Percentiles rank a stretch among this genome's conserved stretches.
Evolutionary conservation across 2,113 vertebrate species (phyloP).

Genomic region (Hemicordylus capensis): DNA sequence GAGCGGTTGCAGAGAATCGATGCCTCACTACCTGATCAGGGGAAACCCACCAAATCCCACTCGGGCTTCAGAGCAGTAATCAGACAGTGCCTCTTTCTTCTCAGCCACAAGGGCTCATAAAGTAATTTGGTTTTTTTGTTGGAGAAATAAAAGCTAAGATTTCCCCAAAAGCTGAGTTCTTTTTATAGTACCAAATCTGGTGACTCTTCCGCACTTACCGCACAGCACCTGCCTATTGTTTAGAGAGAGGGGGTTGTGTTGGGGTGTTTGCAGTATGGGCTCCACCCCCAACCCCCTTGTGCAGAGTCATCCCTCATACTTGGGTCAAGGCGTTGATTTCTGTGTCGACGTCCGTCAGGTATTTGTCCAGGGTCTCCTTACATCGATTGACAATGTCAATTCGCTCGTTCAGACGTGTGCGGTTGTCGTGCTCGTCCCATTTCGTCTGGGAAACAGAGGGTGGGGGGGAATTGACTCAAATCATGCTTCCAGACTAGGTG

Average conservation of each 20-base stretch:
- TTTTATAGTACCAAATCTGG: not conserved
- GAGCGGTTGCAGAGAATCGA: not conserved
- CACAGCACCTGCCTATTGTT: no score
- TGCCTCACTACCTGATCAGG: no score
- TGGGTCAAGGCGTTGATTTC: constrained; percentile 87
- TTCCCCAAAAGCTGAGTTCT: not conserved
- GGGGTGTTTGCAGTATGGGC: no score
- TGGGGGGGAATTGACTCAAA: not conserved
- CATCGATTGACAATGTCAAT: constrained; percentile 80
- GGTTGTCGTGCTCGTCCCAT: constrained; percentile 87
- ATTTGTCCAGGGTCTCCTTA: constrained; percentile 84
- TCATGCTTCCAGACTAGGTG: not conserved
- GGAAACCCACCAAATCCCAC: not conserved
- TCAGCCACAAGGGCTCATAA: not conserved
- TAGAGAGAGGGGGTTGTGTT: no score
- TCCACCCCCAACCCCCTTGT: no score
- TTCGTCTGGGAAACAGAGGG: constrained; percentile 76
- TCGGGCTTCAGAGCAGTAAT: not conserved
- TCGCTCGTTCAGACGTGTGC: constrained; percentile 81
- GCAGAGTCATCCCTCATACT: constrained; percentile 40
- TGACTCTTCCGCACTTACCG: not conserved
- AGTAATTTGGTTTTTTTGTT: not conserved
- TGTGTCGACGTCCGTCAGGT: constrained; percentile 80
- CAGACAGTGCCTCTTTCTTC: not conserved
- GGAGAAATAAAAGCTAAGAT: not conserved